A percentile compares a stretch with the other conserved stretches of the same genome.
These are phyloP conservation scores for Bombus pyrosoma DNA, from an alignment of 1,140 invertebrate species.

Conservation along the genomic window DNA sequence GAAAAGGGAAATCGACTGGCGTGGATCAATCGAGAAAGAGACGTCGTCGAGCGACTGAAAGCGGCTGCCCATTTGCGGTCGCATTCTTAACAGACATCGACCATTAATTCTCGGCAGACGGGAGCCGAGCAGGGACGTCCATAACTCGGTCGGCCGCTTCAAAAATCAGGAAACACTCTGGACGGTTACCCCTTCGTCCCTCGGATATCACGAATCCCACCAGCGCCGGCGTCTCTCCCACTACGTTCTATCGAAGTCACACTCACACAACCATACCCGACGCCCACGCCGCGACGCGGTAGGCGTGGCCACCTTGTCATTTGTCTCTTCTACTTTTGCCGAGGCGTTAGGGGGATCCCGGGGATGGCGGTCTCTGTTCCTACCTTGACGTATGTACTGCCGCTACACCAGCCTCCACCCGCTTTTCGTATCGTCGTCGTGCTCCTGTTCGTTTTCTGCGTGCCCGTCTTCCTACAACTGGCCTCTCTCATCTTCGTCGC, in stretches of 20 bases:
- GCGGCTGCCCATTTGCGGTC: not conserved
- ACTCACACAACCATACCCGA: conserved; percentile 67
- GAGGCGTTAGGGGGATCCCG: conserved; percentile 65
- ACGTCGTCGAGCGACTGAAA: not conserved
- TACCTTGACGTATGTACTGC: conserved; percentile 75
- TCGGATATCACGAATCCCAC: conserved; percentile 52
- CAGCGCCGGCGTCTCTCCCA: conserved; percentile 52
- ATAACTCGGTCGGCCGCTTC: conserved; percentile 60
- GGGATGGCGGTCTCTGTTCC: conserved; percentile 70
- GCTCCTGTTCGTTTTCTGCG: conserved; percentile 34
- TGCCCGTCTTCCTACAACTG: not conserved
- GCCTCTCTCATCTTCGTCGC: not conserved
- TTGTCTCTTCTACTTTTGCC: conserved; percentile 75
- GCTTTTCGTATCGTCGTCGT: conserved; percentile 47
- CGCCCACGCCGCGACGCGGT: conserved; percentile 73
- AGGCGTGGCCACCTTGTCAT: conserved; percentile 79
- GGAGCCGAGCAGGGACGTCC: conserved; percentile 31
- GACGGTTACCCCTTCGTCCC: conserved; percentile 33
- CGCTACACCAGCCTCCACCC: conserved; percentile 58
- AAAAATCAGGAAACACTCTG: conserved; percentile 66
- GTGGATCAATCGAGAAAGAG: not conserved
- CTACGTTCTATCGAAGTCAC: conserved; percentile 61
- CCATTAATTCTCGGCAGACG: conserved; percentile 36
- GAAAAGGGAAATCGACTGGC: not conserved
- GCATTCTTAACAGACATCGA: conserved; percentile 23